Base-by-base conservation (phyloP, 2,888 invertebrate species). In the Scaptomyza polygonia region DNA sequence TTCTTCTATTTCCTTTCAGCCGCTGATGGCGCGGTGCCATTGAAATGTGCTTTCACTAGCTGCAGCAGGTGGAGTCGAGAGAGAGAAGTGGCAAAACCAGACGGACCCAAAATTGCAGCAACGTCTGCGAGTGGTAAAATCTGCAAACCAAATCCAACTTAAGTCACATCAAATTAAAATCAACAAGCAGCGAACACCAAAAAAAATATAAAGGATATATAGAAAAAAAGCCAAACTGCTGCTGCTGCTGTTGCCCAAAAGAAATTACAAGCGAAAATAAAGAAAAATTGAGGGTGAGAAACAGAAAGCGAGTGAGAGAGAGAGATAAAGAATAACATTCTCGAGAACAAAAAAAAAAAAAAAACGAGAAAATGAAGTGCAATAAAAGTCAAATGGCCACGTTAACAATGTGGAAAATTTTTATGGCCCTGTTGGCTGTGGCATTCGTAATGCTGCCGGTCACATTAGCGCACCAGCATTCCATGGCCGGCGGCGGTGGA, bases 311-410 rank as follows among this genome's bases (percentile, higher is more conserved):
- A 44, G 44, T 44, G 21, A 56, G 49, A 29, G 14, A 34, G 30
- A 65, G 52, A 44, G 44, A 45, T 30, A 52, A 25, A 45, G 30
- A n/a, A 48, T 32, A 48, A 48, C n/a, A 48, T 18, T 16, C 9
- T 25, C 27, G 52, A 40, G 54, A 8, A 34, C 14, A 40, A 56
- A 34, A 58, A 59, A 57, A 54, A 67, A 86, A 88, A 34, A 36
- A 40, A 56, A 34, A 58, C 62, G 55, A 54, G 68, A 86, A 88
- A 90, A 90, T 89, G 89, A 90, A 90, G 88, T 90, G 89, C 79
- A 86, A 90, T 90, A 91, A 90, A 90, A 90, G 89, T 90, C 89
- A 90, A 90, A 90, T 91, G 84, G 88, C 89, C 87, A 88, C 89
- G 80, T 86, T 90, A 85, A 89, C 90, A 90, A 88, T 90, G 87